Evolutionary conservation across 2,113 vertebrate species (phyloP).

Genomic region (Ptychochromis oligacanthus): DNA sequence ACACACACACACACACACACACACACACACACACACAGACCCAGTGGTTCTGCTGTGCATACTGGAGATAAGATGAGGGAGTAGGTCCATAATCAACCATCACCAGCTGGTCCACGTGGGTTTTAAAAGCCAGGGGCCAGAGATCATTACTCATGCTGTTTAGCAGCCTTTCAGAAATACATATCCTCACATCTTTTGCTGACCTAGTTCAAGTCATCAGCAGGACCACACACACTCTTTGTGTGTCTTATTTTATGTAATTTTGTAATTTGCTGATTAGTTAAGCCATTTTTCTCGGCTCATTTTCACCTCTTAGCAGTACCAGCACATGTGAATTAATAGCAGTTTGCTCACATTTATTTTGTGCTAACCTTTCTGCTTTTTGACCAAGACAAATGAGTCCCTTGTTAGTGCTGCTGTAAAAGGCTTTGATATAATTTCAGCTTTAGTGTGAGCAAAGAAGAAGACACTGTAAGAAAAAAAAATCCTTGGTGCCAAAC

Average conservation of each 20-base stretch:
- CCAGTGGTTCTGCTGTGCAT: constrained; percentile 17
- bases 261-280: constrained; percentile 40
- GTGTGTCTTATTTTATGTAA: neutral
- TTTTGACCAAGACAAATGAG: neutral
- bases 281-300: constrained; percentile 1
- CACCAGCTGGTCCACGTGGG: constrained; percentile 35
- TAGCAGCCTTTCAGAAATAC: constrained; percentile 31
- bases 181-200: constrained; percentile 15
- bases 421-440: neutral
- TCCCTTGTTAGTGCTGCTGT: neutral
- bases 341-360: neutral
- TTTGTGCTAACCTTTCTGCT: neutral
- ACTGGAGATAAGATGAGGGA: constrained; percentile 54
- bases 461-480: neutral
- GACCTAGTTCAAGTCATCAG: constrained; percentile 37
- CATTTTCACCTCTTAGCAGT: constrained; percentile 55
- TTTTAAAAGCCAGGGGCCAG: constrained; percentile 1
- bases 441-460: neutral
- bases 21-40: neutral
- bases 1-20: neutral
- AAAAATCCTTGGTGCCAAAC: neutral
- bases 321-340: constrained; percentile 28
- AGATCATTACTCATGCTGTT: constrained; percentile 4
- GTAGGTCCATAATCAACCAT: constrained; percentile 50
- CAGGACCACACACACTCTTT: neutral